Conservation (phyloP, 2,888 invertebrate species). For the Luperina nickerlii region DNA sequence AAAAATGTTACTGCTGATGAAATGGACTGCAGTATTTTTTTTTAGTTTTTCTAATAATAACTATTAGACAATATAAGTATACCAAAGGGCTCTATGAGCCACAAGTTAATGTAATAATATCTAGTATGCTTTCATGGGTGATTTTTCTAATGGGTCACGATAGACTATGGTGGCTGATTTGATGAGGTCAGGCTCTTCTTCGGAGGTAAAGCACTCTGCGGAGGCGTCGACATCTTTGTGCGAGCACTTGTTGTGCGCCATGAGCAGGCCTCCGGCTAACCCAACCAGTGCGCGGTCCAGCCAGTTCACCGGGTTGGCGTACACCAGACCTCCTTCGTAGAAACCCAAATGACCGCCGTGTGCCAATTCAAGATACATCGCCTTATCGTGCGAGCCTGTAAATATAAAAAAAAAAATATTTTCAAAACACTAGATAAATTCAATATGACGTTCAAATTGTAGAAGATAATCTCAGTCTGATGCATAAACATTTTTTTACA, state of each 20-base stretch:
- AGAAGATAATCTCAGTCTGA: constrained; percentile 41
- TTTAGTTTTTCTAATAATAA: constrained; percentile 57
- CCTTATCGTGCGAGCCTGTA: constrained; percentile 92
- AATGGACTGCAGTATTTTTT: constrained; percentile 58
- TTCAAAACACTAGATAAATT: constrained; percentile 9
- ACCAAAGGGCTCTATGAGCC: constrained; percentile 63
- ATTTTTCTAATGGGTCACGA: constrained; percentile 83
- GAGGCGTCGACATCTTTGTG: constrained; percentile 70
- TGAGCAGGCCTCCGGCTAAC: constrained; percentile 93
- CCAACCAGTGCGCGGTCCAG: constrained; percentile 96
- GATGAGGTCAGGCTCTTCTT: constrained; percentile 85
- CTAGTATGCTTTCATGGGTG: constrained; percentile 49
- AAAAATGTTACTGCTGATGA: constrained; percentile 52
- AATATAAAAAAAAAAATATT: constrained; percentile 34
- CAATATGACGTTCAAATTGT: constrained; percentile 26
- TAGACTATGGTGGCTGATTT: constrained; percentile 85
- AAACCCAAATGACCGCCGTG: constrained; percentile 99
- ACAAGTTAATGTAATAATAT: constrained; percentile 34
- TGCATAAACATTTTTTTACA: constrained; percentile 25
- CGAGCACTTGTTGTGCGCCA: constrained; percentile 89
- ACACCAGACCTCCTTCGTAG: constrained; percentile 96
- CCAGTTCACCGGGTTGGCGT: constrained; percentile 98
- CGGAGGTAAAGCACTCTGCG: constrained; percentile 63
- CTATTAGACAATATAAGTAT: constrained; percentile 61
- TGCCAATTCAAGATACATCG: constrained; percentile 94